Percentiles rank a stretch among this genome's conserved stretches.
Evolutionary conservation across 2,888 invertebrate species (phyloP).

Genomic region (Helobdella robusta): DNA sequence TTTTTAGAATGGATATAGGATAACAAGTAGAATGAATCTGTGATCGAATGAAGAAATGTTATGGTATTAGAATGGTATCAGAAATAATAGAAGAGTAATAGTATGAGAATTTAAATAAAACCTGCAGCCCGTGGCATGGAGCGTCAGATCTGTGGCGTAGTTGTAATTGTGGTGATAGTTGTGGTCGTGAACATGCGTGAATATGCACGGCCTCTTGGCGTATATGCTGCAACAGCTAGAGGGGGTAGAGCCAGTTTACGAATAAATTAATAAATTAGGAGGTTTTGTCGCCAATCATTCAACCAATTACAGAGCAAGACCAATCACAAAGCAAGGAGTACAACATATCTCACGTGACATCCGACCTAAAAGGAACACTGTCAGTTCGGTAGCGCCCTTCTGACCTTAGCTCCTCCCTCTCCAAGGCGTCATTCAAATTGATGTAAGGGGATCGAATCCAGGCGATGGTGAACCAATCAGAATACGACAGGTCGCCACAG

Average conservation of each 20-base stretch:
- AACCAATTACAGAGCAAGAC: too few relatives aligned
- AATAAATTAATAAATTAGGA: background rate
- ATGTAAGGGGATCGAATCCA: slow-evolving; percentile 14
- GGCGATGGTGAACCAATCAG: slow-evolving; percentile 8
- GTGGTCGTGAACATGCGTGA: slow-evolving; percentile 4
- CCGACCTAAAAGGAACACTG: slow-evolving; percentile 28
- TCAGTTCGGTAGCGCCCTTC: slow-evolving; percentile 14
- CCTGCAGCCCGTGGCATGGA: slow-evolving; percentile 4
- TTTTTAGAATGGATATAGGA: too few relatives aligned
- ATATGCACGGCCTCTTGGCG: slow-evolving; percentile 1
- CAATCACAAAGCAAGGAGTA: background rate
- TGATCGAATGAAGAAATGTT: too few relatives aligned
- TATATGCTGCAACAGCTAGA: slow-evolving; percentile 4
- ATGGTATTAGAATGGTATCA: too few relatives aligned
- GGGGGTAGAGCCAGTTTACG: too few relatives aligned
- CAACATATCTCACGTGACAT: background rate
- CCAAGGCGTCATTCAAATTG: slow-evolving; percentile 3
- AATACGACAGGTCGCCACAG: slow-evolving; percentile 2
- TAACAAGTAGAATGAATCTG: too few relatives aligned
- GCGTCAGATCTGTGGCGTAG: background rate
- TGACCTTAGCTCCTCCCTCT: slow-evolving; percentile 8
- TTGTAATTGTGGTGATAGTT: background rate
- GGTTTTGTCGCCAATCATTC: background rate
- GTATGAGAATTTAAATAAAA: background rate
- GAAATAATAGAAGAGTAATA: too few relatives aligned